Evolutionary conservation across 2,113 vertebrate species (phyloP), one percentile per base, ranked within the genome.

Genomic region (Speoplatyrhinus poulsoni): DNA sequence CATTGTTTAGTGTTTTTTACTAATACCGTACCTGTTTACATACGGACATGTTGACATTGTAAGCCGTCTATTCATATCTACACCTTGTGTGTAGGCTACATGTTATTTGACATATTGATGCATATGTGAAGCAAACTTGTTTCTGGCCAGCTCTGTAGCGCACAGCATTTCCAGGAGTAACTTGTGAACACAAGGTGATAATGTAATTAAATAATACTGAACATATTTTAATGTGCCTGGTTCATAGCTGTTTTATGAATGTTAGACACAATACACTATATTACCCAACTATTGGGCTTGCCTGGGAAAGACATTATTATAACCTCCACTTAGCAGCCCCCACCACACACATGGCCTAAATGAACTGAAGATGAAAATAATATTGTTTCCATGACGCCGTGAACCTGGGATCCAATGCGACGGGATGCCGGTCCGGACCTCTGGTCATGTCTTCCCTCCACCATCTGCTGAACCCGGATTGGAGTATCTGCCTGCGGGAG

Each of bases 371-470:
- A 32, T 49, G 55, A 69, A 66, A 62, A 52, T 17, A 1, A 62
- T 50, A 69, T 79, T 60, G 75, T 69, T 67, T 78, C 67, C 63
- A 73, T 72, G 76, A 82, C 76, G 72, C 19, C 72, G 79, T 79
- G 72, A 83, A 87, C 82, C 82, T 92, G 83, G 73, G 83, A 80
- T 76, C 36, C 63, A 33, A 68, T 54, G 41, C 62, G 53, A 62
- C 70, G 63, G 73, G 70, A 79, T 79, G 72, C 58, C 10, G 60
- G 67, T 87, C 71, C 66, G 60, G 67, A 88, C 71, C 66, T 13
- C 82, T 74, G 79, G 75, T 77, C 8, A 59, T 49, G 46, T 73
- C 68, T 50, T 77, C 3, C 64, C 41, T 64, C 62, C 49, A 8
- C 66, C 10, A 3, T 58, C 56, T 12, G 67, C 67, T 41, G 83